Evolutionary conservation across 1,140 invertebrate species (phyloP).

Genomic region (Platyura marginata): DNA sequence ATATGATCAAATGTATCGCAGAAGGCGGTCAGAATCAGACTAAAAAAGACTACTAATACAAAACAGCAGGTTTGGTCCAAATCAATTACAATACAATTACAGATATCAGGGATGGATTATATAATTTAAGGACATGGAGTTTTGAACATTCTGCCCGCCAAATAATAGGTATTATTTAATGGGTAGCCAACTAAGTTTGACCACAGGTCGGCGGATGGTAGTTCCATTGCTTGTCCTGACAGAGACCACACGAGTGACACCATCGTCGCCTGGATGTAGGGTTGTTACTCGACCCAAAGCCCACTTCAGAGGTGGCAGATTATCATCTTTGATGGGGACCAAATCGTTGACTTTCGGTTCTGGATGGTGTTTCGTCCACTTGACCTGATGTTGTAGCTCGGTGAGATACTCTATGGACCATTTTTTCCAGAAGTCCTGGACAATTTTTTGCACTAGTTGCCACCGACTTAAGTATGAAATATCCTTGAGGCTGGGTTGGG

Average conservation of each 20-base stretch:
- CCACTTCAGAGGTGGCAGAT: constrained; percentile 15
- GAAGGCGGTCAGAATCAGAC: too few species aligned
- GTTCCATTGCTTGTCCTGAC: not conserved
- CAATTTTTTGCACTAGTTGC: not conserved
- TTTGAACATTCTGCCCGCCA: too few species aligned
- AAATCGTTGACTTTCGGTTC: constrained; percentile 10
- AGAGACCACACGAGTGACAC: constrained; percentile 7
- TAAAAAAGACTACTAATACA: too few species aligned
- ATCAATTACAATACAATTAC: too few species aligned
- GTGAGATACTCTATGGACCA: constrained; percentile 8
- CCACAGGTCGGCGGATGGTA: too few species aligned
- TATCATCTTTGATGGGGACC: constrained; percentile 19
- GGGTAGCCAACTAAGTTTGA: too few species aligned
- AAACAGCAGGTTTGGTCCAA: too few species aligned
- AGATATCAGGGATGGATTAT: too few species aligned
- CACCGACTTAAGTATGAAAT: not conserved
- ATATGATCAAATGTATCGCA: too few species aligned
- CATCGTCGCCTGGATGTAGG: constrained; percentile 12
- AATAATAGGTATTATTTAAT: too few species aligned
- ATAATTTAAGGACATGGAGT: too few species aligned
- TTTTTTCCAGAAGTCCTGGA: constrained; percentile 2
- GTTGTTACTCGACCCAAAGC: constrained; percentile 13
- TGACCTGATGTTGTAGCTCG: constrained; percentile 5
- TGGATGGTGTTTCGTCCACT: constrained; percentile 6
- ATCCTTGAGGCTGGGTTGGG: constrained; percentile 8